Base-by-base conservation (phyloP, 2,888 invertebrate species). In the Byasa hedistus region DNA sequence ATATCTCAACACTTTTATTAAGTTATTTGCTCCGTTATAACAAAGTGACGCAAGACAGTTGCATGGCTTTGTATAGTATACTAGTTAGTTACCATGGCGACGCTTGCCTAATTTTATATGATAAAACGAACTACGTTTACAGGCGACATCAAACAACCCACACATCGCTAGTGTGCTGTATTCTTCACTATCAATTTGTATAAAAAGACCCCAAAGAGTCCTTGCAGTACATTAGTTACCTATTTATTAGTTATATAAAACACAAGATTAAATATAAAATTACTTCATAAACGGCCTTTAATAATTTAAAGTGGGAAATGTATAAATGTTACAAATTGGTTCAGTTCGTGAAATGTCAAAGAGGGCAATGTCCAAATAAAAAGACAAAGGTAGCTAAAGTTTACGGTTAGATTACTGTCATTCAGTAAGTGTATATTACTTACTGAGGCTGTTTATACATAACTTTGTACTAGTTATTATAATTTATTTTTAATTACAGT, bases 301-400 rank as follows among this genome's bases (percentile, higher is more conserved):
- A 55, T 44, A 22, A 21, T 58, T n/a, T 19, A 48, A 10, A n/a
- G 21, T 27, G 57, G 24, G 56, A 48, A 57, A 63, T 44, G 32
- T 4, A 39, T 32, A n/a, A 36, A 57, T 22, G 39, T 12, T 39
- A 57, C 22, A 22, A 12, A 44, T 21, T 32, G 22, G 17, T 27
- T 12, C 32, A 48, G 5, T 63, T 63, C 57, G 62, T 63, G 62
- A 63, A 44, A 57, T 57, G 62, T 56, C 62, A 57, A 19, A 24
- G 8, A 22, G 23, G 39, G 7, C 24, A 15, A 19, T 61, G 22
- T 22, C 17, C 24, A 23, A 61, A 61, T 24, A 44, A 61, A 61
- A 52, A 36, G 19, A 12, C n/a, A 19, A 61, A 17, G 24, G 55
- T 21, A 12, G 27, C n/a, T 60, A 48, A n/a, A 24, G 27, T 48